Evolutionary conservation across 2,797 vertebrate species (phyloP).

Genomic region (Clarias pachynema): DNA sequence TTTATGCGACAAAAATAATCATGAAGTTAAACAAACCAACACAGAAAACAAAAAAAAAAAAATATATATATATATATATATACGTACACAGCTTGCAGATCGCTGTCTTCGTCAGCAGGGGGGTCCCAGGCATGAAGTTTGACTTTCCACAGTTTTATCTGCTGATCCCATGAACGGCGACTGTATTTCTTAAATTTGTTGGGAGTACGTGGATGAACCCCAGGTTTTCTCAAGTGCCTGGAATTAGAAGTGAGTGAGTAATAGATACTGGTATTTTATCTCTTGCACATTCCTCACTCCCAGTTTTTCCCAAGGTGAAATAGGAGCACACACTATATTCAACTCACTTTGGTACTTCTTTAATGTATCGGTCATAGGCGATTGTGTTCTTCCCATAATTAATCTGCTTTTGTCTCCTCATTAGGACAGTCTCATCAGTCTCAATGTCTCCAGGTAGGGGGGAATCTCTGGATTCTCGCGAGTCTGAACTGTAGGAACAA

Average conservation of each 20-base stretch:
- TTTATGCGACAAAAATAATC: background rate
- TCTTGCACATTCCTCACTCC: background rate
- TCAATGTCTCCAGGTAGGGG: constrained; percentile 81
- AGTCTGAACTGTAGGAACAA: constrained; percentile 79
- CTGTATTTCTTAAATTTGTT: constrained; percentile 98
- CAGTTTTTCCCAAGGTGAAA: background rate
- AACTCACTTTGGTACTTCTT: constrained; percentile 90
- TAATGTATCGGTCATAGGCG: constrained; percentile 91
- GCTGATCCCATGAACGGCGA: constrained; percentile 97
- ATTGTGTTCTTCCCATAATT: constrained; percentile 97
- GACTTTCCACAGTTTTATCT: constrained; percentile 96
- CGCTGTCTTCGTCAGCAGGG: constrained; percentile 75
- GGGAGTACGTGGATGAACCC: constrained; percentile 92
- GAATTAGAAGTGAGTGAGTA: background rate
- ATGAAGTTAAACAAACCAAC: background rate
- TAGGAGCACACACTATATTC: background rate
- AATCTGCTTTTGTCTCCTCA: constrained; percentile 96
- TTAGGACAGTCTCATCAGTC: constrained; percentile 86
- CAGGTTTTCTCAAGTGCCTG: constrained; percentile 87
- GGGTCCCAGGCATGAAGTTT: constrained; percentile 95
- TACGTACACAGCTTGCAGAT: constrained; percentile 79
- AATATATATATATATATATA: too few relatives aligned
- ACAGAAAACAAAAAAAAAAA: too few relatives aligned
- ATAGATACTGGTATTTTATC: background rate
- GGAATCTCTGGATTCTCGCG: constrained; percentile 80